These are phyloP conservation scores for Eunapius fragilis DNA, from an alignment of 37 sponge, comb jelly and placozoan species.

Conservation along the genomic window DNA sequence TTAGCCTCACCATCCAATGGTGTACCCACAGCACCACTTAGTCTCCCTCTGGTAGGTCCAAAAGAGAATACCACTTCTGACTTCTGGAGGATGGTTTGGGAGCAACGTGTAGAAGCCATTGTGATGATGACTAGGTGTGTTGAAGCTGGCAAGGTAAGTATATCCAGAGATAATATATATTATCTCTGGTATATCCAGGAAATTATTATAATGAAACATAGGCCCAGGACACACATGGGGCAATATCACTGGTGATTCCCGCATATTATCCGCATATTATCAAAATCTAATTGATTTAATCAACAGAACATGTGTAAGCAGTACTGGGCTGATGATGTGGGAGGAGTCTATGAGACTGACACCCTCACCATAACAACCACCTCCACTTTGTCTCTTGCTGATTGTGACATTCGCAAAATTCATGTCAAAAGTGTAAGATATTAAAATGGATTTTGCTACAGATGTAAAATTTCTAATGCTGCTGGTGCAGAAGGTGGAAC, in stretches of 20 bases:
- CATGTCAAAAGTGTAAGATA: slow-evolving; percentile 54
- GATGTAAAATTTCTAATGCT: neutral
- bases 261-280: neutral
- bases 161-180: neutral
- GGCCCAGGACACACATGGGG: too few relatives aligned
- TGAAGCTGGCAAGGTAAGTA: slow-evolving; percentile 64
- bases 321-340: slow-evolving; percentile 89
- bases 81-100: slow-evolving; percentile 80
- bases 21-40: neutral
- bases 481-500: slow-evolving; percentile 1
- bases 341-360: slow-evolving; percentile 36
- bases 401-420: slow-evolving; percentile 67
- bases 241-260: too few relatives aligned
- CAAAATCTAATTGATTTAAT: neutral
- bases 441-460: neutral
- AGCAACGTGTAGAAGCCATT: slow-evolving; percentile 41
- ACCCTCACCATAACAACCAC: slow-evolving; percentile 57
- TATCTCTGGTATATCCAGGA: too few relatives aligned
- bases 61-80: slow-evolving; percentile 52
- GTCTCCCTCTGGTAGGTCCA: slow-evolving; percentile 18
- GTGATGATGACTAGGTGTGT: slow-evolving; percentile 67
- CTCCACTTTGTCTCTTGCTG: slow-evolving; percentile 58
- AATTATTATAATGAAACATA: too few relatives aligned
- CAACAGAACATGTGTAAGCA: slow-evolving; percentile 82
- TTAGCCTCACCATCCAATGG: neutral